Conservation (phyloP, 2,888 invertebrate genomes). For the Lymantria dispar region DNA sequence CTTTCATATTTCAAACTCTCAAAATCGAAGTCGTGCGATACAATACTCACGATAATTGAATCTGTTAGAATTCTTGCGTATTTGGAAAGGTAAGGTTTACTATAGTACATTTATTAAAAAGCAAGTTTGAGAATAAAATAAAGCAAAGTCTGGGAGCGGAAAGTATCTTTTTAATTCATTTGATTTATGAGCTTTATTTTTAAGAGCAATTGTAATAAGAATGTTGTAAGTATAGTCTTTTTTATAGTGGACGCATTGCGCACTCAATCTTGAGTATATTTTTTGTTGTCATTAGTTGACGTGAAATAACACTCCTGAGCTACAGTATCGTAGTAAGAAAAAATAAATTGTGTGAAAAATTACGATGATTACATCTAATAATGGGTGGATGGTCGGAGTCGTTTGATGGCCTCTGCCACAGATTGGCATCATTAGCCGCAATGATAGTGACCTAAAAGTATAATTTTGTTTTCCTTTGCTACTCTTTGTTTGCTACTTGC, state of each 20-base stretch:
- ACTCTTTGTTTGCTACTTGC: slow-evolving; percentile 45
- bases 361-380: slow-evolving; percentile 80
- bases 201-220: slow-evolving; percentile 29
- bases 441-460: slow-evolving; percentile 73
- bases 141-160: slow-evolving; percentile 12
- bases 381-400: slow-evolving; percentile 61
- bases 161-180: slow-evolving; percentile 32
- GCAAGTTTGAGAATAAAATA: slow-evolving; percentile 9
- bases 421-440: slow-evolving; percentile 77
- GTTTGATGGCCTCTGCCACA: slow-evolving; percentile 69
- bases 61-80: slow-evolving; percentile 52
- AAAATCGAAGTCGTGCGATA: slow-evolving; percentile 56
- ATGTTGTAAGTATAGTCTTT: slow-evolving; percentile 38
- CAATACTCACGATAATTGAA: slow-evolving; percentile 65
- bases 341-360: slow-evolving; percentile 82
- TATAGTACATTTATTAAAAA: slow-evolving; percentile 15
- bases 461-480: slow-evolving; percentile 66
- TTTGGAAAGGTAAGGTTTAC: slow-evolving; percentile 49
- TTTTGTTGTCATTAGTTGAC: slow-evolving; percentile 79
- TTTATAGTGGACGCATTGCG: slow-evolving; percentile 38
- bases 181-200: slow-evolving; percentile 36
- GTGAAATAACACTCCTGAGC: slow-evolving; percentile 65
- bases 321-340: slow-evolving; percentile 60
- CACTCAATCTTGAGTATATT: slow-evolving; percentile 52
- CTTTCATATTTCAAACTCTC: slow-evolving; percentile 74